A percentile compares a stretch with the other conserved stretches of the same genome.
phyloP scores from a whole-genome alignment of 2,888 invertebrate genomes.

The Gymnosoma rotundatum region DNA sequence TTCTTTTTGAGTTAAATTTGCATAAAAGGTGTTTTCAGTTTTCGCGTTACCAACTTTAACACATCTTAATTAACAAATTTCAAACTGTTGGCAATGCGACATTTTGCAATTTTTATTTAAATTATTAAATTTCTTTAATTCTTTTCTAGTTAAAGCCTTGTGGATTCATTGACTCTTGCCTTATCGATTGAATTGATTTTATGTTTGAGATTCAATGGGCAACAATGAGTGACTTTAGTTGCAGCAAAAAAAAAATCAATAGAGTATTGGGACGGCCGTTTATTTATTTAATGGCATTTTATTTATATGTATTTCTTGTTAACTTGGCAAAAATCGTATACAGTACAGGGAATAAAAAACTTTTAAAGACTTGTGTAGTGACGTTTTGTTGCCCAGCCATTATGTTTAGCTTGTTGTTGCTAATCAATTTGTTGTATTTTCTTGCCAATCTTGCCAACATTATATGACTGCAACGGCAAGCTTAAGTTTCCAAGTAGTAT shows the following conservation, averaged over 20 bases:
- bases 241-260: slow-evolving; percentile 45
- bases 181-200: slow-evolving; percentile 67
- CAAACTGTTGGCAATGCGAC: no score
- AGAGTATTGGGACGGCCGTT: slow-evolving; percentile 42
- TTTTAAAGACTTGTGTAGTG: slow-evolving; percentile 47
- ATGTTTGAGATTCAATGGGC: background rate
- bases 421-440: slow-evolving; percentile 69
- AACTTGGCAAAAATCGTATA: slow-evolving; percentile 23
- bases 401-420: slow-evolving; percentile 61
- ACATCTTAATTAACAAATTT: no score
- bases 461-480: slow-evolving; percentile 28
- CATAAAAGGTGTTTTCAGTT: no score
- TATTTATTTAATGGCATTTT: slow-evolving; percentile 48
- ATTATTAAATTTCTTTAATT: background rate
- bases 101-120: background rate
- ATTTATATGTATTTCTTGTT: slow-evolving; percentile 28
- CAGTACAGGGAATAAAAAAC: background rate
- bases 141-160: slow-evolving; percentile 1
- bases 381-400: slow-evolving; percentile 45
- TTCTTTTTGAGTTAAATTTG: no score
- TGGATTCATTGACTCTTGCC: slow-evolving; percentile 28
- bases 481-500: slow-evolving; percentile 1
- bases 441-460: slow-evolving; percentile 41
- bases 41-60: no score
- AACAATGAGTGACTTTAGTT: slow-evolving; percentile 5